Evolutionary conservation across 1,140 invertebrate genomes (phyloP).

Genomic region (Papilio aristodemus): DNA sequence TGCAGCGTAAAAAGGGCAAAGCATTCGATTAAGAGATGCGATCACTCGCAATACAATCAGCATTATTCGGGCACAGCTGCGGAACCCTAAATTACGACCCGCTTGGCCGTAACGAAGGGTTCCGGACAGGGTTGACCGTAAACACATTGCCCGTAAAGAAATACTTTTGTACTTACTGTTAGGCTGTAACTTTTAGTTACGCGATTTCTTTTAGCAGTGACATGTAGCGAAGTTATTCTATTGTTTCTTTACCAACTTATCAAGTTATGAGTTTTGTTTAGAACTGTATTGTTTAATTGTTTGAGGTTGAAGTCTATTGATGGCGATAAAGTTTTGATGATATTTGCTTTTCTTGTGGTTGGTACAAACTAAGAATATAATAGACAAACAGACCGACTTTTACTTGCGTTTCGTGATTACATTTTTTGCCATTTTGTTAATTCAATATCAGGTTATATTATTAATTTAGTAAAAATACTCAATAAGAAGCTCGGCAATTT

Average conservation of each 20-base stretch:
- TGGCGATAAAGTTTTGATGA: not conserved
- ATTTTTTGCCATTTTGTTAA: too few relatives aligned
- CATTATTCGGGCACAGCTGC: constrained; percentile 68
- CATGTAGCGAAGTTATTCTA: not conserved
- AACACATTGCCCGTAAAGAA: constrained; percentile 6
- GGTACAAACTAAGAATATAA: not conserved
- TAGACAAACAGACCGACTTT: too few relatives aligned
- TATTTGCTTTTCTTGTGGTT: not conserved
- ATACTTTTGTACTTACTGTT: constrained; percentile 17
- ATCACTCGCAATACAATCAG: constrained; percentile 69
- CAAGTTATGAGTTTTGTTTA: constrained; percentile 17
- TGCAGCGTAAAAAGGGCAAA: constrained; percentile 52
- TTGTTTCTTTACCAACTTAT: not conserved
- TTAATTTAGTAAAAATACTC: too few relatives aligned
- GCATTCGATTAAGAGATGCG: constrained; percentile 52
- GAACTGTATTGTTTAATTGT: constrained; percentile 4
- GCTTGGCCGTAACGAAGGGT: constrained; percentile 61
- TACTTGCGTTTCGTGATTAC: too few relatives aligned
- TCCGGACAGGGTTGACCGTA: constrained; percentile 32
- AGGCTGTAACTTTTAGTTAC: constrained; percentile 11
- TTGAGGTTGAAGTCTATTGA: not conserved
- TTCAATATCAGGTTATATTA: too few relatives aligned
- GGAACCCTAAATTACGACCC: constrained; percentile 66
- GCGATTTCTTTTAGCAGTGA: constrained; percentile 6
- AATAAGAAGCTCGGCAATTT: too few relatives aligned